Evolutionary conservation across 1,140 invertebrate genomes (phyloP).

Genomic region (Trinorchestia longiramus): DNA sequence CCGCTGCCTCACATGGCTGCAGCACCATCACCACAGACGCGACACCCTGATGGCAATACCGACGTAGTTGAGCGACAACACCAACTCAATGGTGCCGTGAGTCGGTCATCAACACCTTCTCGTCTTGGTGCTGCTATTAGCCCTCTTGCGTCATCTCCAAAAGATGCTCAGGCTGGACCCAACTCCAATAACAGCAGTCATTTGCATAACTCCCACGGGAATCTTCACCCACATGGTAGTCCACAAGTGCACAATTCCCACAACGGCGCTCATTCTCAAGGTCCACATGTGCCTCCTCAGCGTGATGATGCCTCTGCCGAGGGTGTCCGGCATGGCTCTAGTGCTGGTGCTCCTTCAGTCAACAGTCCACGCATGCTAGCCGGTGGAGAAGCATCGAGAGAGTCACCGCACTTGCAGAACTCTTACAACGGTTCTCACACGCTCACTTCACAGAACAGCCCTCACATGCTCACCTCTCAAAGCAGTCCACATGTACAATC

Average conservation of each 20-base stretch:
- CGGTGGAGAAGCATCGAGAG: not conserved
- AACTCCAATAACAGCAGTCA: conserved; percentile 48
- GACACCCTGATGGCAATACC: not conserved
- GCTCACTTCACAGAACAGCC: not conserved
- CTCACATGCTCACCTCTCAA: not conserved
- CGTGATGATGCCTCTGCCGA: not conserved
- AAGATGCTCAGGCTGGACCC: conserved; percentile 3
- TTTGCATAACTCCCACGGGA: not conserved
- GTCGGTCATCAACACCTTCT: conserved; percentile 27
- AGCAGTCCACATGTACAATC: not conserved
- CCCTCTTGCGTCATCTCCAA: conserved; percentile 22
- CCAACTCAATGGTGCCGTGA: not conserved
- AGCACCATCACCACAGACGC: not conserved
- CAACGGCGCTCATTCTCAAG: not conserved
- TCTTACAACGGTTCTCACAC: not conserved
- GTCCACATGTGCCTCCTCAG: not conserved
- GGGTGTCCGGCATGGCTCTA: not conserved
- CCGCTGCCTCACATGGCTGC: not conserved
- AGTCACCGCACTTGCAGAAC: conserved; percentile 2
- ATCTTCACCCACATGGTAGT: not conserved
- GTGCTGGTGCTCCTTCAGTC: not conserved
- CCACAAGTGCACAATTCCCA: not conserved
- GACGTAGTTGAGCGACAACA: conserved; percentile 7
- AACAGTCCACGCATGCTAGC: not conserved
- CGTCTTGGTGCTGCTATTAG: not conserved